Conservation (phyloP, 2,113 vertebrate genomes). For the Erythrocercus mccallii region DNA sequence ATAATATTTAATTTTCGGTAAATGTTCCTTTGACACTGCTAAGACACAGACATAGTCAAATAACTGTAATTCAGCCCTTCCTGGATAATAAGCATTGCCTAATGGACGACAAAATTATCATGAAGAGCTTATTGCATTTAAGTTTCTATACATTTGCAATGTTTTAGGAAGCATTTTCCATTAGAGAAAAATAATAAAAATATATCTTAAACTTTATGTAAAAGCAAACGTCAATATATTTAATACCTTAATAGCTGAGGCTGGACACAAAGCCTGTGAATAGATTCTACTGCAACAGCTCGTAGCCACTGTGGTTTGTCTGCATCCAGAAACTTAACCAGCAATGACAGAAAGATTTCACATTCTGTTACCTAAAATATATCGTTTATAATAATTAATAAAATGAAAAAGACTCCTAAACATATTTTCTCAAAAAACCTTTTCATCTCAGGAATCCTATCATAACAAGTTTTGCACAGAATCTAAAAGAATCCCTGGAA, state of each 20-base stretch:
- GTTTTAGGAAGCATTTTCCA: not conserved
- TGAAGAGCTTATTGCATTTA: not conserved
- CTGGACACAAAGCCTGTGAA: slow-evolving; percentile 95
- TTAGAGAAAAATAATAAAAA: not conserved
- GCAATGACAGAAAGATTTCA: slow-evolving; percentile 96
- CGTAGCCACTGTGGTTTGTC: slow-evolving; percentile 98
- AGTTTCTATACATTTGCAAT: not conserved
- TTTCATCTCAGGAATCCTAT: not conserved
- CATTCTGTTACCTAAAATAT: slow-evolving; percentile 93
- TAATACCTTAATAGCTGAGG: slow-evolving; percentile 91
- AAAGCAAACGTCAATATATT: not conserved
- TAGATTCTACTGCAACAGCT: slow-evolving; percentile 96
- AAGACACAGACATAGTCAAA: not conserved
- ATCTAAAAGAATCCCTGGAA: not conserved
- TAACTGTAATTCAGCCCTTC: not conserved
- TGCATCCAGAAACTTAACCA: slow-evolving; percentile 98
- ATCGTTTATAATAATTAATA: not conserved
- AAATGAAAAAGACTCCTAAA: not conserved
- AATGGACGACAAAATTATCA: not conserved
- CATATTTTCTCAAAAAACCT: not conserved
- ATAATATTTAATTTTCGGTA: not conserved
- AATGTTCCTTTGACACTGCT: not conserved
- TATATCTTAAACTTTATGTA: not conserved
- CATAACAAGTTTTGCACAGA: not conserved
- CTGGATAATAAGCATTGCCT: not conserved